Evolutionary conservation across 2,888 invertebrate species (phyloP).

Genomic region (Drosophila quinaria): DNA sequence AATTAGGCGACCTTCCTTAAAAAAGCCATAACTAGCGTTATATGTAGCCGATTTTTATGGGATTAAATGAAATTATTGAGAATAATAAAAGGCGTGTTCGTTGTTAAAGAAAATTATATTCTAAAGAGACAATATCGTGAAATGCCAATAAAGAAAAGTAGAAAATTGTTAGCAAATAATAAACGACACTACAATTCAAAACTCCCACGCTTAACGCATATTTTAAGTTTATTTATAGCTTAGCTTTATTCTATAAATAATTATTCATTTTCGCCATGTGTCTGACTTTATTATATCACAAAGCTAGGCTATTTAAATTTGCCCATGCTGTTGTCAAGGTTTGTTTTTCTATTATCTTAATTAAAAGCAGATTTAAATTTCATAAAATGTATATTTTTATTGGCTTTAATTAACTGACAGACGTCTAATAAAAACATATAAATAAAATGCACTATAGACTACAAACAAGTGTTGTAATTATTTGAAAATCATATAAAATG

Average conservation of each 20-base stretch:
- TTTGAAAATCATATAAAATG: not conserved
- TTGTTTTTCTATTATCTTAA: conserved; percentile 9
- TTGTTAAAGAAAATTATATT: too few species aligned
- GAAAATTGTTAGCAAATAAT: too few species aligned
- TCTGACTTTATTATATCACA: not conserved
- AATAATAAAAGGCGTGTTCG: too few species aligned
- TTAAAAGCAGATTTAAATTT: conserved; percentile 19
- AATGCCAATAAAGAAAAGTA: too few species aligned
- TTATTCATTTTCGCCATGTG: not conserved
- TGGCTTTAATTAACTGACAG: conserved; percentile 5
- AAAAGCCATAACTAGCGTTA: too few species aligned
- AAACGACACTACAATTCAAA: too few species aligned
- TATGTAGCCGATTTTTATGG: too few species aligned
- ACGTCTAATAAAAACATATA: not conserved
- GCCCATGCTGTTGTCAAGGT: not conserved
- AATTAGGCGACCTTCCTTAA: too few species aligned
- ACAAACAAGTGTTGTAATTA: not conserved
- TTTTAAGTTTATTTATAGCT: not conserved
- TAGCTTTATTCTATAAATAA: not conserved
- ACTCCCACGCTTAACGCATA: too few species aligned
- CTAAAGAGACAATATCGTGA: too few species aligned
- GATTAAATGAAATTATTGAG: too few species aligned
- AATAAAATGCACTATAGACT: not conserved
- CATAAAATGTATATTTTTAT: not conserved
- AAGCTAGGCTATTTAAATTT: conserved; percentile 1